These are phyloP conservation scores for Eulemur coronatus DNA, from an alignment of 2,797 vertebrate genomes.

Conservation along the genomic window DNA sequence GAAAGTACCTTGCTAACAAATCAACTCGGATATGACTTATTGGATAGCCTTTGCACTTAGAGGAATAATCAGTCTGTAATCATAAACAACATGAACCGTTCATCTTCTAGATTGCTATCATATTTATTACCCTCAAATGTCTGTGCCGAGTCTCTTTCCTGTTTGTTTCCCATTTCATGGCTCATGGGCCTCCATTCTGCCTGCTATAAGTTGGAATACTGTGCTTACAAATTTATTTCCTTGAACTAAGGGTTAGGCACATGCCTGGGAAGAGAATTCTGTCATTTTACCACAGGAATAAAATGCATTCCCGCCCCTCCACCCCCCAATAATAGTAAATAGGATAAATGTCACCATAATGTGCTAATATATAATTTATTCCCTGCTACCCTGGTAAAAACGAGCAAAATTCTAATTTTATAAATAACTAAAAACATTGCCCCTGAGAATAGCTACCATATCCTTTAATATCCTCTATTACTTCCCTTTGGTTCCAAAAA, in stretches of 20 bases:
- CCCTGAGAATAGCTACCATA: not conserved
- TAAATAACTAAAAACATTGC: constrained; percentile 42
- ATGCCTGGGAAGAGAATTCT: not conserved
- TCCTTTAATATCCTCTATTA: constrained; percentile 39
- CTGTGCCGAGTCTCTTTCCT: constrained; percentile 62
- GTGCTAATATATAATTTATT: constrained; percentile 25
- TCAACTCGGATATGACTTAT: constrained; percentile 72
- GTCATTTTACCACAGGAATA: constrained; percentile 31
- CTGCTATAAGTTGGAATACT: constrained; percentile 20
- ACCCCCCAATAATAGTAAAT: not conserved
- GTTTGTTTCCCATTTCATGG: constrained; percentile 61
- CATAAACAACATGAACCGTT: constrained; percentile 62
- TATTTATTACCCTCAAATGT: constrained; percentile 68
- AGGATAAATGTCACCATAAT: constrained; percentile 4
- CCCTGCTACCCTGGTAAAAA: not conserved
- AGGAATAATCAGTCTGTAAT: constrained; percentile 71
- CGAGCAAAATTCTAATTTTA: constrained; percentile 27
- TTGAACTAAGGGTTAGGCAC: constrained; percentile 30
- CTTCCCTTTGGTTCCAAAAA: not conserved
- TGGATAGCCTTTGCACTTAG: constrained; percentile 77
- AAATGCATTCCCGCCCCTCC: not conserved
- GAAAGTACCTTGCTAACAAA: constrained; percentile 75
- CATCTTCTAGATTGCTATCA: constrained; percentile 60
- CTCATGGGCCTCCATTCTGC: not conserved
- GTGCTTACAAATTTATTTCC: constrained; percentile 3